Evolutionary conservation across 2,888 invertebrate species (phyloP), one percentile per base, ranked within the genome.

Genomic region (Trichogramma evanescens): DNA sequence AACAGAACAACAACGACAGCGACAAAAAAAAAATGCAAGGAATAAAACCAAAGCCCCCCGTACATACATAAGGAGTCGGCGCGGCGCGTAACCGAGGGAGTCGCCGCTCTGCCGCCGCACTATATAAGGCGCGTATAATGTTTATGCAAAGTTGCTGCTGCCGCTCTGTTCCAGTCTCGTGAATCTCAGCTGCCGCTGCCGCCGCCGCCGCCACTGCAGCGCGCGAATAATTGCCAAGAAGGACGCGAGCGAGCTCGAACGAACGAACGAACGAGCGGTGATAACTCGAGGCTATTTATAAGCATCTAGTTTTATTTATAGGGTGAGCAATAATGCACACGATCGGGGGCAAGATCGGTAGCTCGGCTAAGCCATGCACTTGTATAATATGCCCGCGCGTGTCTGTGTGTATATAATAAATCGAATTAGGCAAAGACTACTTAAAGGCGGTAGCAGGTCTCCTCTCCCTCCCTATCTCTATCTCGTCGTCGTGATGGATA

Each of bases 151-250:
- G 66, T 66, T 66, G 26, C 26, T 26, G 26, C 26, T 26, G 26
- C 26, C 64, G 66, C 66, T 63, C 62, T 67, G 66, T 66, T 66
- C 66, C 65, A 66, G 65, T 66, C 66, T 65, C 65, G 58, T 64
- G 66, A 59, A 65, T 63, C 26, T 26, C 26, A 13, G 13, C 13
- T 13, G 13, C 13, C 13, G 13, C 13, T n/a, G n/a, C n/a, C 13
- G 13, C 13, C 3, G 26, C 26, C 26, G 26, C 3, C 26, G 26
- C 26, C 26, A 26, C 26, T 26, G 26, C 26, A 26, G 26, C 26
- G 26, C 26, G 26, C 26, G 26, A 26, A 26, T 26, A 26, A 26
- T 26, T 26, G 26, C 26, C 26, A 26, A 26, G 26, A 26, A 26
- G 26, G 26, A 26, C 26, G 26, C 26, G 26, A 26, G 26, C 26